phyloP scores from a whole-genome alignment of 1,140 invertebrate species.

The Plodia interpunctella region DNA sequence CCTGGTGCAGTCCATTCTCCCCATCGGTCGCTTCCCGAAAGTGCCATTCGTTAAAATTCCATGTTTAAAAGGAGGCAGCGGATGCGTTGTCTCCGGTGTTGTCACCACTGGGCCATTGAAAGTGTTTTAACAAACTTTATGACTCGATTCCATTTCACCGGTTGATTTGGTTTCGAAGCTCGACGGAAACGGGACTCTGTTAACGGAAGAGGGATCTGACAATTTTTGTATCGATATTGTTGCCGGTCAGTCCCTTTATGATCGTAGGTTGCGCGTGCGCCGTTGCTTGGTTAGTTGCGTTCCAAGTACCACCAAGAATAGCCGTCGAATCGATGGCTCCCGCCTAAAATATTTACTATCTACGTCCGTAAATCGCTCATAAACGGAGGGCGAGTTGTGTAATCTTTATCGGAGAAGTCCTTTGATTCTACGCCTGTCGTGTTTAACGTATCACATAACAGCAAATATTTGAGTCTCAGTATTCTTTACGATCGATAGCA shows the following conservation, averaged over 20 bases:
- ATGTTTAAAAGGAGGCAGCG: conserved; percentile 59
- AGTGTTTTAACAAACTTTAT: conserved; percentile 37
- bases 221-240: conserved; percentile 49
- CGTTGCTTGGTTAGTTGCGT: conserved; percentile 63
- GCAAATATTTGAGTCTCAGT: conserved; percentile 28
- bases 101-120: conserved; percentile 46
- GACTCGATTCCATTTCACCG: conserved; percentile 41
- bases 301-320: conserved; percentile 60
- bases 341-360: conserved; percentile 26
- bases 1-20: conserved; percentile 35
- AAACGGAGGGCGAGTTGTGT: conserved; percentile 38
- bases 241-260: conserved; percentile 42
- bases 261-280: conserved; percentile 55
- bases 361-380: conserved; percentile 21
- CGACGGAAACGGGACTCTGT: conserved; percentile 49
- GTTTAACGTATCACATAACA: conserved; percentile 25
- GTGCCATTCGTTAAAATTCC: conserved; percentile 53
- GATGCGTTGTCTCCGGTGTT: conserved; percentile 68
- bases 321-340: conserved; percentile 46
- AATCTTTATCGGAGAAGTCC: conserved; percentile 25
- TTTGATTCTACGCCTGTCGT: conserved; percentile 25
- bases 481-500: conserved; percentile 19
- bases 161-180: conserved; percentile 38
- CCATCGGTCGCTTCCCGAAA: conserved; percentile 46
- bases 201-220: conserved; percentile 48